These are phyloP conservation scores for Pandemis cinnamomeana DNA, from an alignment of 2,888 invertebrate genomes.

Conservation along the genomic window DNA sequence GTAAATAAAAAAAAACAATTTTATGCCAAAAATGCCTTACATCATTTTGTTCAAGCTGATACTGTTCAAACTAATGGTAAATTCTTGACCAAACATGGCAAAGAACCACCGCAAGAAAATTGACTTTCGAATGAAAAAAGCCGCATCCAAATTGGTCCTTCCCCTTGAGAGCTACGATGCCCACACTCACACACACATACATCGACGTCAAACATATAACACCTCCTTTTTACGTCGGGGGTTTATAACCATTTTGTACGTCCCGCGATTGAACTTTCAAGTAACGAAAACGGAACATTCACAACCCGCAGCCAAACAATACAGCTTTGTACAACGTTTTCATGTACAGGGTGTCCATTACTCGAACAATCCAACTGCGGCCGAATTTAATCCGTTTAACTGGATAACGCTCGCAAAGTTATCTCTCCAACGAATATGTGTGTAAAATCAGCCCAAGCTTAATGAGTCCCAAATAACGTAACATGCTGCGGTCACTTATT, in stretches of 20 bases:
- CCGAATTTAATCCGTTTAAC: slow-evolving; percentile 77
- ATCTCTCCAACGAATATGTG: slow-evolving; percentile 62
- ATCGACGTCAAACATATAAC: too few species aligned
- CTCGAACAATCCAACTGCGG: slow-evolving; percentile 73
- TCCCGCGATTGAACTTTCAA: not conserved
- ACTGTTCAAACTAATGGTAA: too few species aligned
- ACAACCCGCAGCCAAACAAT: slow-evolving; percentile 28
- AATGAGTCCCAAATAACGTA: slow-evolving; percentile 72
- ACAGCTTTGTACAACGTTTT: slow-evolving; percentile 45
- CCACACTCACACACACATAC: too few species aligned
- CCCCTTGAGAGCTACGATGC: too few species aligned
- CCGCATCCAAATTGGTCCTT: too few species aligned
- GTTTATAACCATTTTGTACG: not conserved
- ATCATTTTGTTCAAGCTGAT: too few species aligned
- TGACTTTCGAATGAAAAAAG: too few species aligned
- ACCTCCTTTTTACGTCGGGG: too few species aligned
- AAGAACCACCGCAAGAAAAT: too few species aligned
- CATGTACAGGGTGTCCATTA: slow-evolving; percentile 68
- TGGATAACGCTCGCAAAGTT: slow-evolving; percentile 69
- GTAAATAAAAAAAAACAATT: too few species aligned
- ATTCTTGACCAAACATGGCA: too few species aligned
- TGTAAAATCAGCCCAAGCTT: slow-evolving; percentile 68
- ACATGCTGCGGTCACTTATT: slow-evolving; percentile 56
- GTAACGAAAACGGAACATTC: slow-evolving; percentile 30
- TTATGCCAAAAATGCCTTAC: too few species aligned